These are phyloP conservation scores for Oscheius sp. DNA, from an alignment of 2,888 invertebrate species.

Conservation along the genomic window DNA sequence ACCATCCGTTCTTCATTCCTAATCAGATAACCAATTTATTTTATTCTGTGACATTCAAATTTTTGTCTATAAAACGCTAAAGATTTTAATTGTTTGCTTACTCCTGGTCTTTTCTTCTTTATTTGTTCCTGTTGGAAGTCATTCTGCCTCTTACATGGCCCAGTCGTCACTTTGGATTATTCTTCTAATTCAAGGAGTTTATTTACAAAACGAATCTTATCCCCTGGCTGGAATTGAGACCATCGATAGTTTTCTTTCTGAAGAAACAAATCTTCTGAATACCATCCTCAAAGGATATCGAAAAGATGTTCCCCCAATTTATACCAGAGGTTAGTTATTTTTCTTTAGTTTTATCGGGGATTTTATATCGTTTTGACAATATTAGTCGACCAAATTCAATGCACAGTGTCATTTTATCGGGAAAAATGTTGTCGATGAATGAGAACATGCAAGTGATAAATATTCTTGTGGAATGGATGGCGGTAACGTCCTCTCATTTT, in stretches of 20 bases:
- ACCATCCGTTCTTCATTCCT: background rate
- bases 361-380: constrained; percentile 13
- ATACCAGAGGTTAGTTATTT: background rate
- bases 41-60: background rate
- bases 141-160: background rate
- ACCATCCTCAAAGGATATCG: background rate
- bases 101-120: background rate
- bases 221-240: too few species aligned
- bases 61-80: background rate
- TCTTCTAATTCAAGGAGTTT: background rate
- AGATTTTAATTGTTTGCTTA: background rate
- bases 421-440: constrained; percentile 11
- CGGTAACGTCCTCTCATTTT: background rate
- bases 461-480: background rate
- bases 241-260: background rate
- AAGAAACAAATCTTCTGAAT: background rate
- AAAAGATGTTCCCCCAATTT: constrained; percentile 13
- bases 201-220: too few species aligned
- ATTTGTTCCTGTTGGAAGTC: constrained; percentile 1
- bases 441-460: background rate
- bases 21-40: background rate
- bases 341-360: background rate
- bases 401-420: background rate
- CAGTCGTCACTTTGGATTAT: background rate
- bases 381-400: background rate